These are phyloP conservation scores for Scaptomyza tumidula DNA, from an alignment of 2,888 invertebrate species.

Conservation along the genomic window DNA sequence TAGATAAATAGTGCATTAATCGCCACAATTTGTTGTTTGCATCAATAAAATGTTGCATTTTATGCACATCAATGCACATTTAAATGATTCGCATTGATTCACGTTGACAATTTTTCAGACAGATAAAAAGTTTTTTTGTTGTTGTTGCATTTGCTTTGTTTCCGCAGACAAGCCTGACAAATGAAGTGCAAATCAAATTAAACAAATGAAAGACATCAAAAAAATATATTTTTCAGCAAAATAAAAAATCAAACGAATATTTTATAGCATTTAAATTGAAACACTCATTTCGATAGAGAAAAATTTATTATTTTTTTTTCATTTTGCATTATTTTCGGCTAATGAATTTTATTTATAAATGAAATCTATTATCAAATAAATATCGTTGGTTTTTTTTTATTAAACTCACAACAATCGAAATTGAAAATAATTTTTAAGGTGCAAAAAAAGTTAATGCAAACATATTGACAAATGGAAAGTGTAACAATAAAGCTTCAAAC, in stretches of 20 bases:
- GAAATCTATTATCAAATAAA: too few species aligned
- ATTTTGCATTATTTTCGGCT: background rate
- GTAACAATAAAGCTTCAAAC: too few species aligned
- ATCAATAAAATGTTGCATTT: conserved; percentile 69
- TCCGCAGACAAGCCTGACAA: too few species aligned
- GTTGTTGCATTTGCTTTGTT: conserved; percentile 23
- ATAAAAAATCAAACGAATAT: background rate
- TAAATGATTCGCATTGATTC: conserved; percentile 69
- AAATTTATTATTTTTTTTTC: too few species aligned
- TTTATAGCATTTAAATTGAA: conserved; percentile 8
- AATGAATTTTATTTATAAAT: too few species aligned
- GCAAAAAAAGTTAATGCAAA: too few species aligned
- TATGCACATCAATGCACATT: conserved; percentile 69
- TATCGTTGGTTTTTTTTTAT: too few species aligned
- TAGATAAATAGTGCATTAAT: conserved; percentile 31
- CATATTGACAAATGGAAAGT: too few species aligned
- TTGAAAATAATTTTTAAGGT: too few species aligned
- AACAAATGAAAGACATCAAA: too few species aligned
- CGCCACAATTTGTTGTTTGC: conserved; percentile 46
- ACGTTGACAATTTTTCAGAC: background rate
- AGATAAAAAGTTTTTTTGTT: conserved; percentile 3
- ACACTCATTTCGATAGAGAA: conserved; percentile 13
- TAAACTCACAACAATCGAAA: too few species aligned
- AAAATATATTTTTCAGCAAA: conserved; percentile 36
- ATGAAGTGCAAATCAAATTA: conserved; percentile 71